Evolutionary conservation across 2,888 invertebrate species (phyloP).

Genomic region (Aporophyla nigra): DNA sequence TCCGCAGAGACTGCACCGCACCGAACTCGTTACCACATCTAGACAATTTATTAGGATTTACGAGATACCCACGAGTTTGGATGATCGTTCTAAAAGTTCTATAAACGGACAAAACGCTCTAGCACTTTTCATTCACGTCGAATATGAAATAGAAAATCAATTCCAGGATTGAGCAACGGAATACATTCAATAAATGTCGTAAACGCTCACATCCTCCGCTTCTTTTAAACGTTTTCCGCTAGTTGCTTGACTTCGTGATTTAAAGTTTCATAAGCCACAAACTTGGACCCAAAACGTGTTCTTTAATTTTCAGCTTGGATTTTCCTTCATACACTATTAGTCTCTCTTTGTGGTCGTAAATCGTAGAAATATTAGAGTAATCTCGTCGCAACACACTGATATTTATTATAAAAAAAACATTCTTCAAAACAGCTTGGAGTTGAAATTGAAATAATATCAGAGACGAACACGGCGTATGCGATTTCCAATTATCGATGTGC

Average conservation of each 20-base stretch:
- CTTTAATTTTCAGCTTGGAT: constrained; percentile 47
- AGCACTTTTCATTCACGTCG: constrained; percentile 57
- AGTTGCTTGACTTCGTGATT: constrained; percentile 57
- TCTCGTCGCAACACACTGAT: not conserved
- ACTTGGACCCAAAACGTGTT: constrained; percentile 53
- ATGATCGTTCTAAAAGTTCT: constrained; percentile 72
- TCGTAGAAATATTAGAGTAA: not conserved
- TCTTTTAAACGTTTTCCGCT: constrained; percentile 59
- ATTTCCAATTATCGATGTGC: constrained; percentile 83
- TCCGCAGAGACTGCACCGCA: constrained; percentile 77
- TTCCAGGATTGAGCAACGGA: constrained; percentile 50
- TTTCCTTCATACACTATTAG: constrained; percentile 42
- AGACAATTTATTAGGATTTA: constrained; percentile 82
- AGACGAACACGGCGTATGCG: constrained; percentile 74
- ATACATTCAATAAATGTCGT: constrained; percentile 61
- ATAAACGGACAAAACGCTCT: constrained; percentile 65
- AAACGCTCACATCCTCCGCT: constrained; percentile 51
- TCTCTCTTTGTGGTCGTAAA: constrained; percentile 14
- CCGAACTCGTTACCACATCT: constrained; percentile 78
- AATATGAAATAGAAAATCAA: constrained; percentile 63
- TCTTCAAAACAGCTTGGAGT: constrained; percentile 60
- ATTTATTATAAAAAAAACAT: constrained; percentile 43
- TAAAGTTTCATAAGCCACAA: constrained; percentile 59
- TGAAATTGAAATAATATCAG: constrained; percentile 75
- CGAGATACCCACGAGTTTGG: constrained; percentile 70